Evolutionary conservation across 2,113 vertebrate genomes (phyloP).

Genomic region (Passer domesticus): DNA sequence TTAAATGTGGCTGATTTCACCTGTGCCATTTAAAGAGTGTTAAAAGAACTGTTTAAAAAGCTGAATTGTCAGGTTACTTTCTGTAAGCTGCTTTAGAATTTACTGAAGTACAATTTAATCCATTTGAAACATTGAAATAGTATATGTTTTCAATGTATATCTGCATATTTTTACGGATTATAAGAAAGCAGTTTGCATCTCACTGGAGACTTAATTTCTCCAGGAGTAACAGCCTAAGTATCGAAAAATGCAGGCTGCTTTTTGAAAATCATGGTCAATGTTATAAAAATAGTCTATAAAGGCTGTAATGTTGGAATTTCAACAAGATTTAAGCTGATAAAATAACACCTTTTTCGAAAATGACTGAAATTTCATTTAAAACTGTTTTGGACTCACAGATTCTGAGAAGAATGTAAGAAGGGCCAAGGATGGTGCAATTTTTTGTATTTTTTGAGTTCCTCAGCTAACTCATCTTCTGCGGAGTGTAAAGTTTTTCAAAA

Average conservation of each 20-base stretch:
- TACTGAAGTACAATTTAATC: background rate
- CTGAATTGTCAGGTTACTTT: background rate
- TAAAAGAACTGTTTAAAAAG: background rate
- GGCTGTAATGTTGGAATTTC: background rate
- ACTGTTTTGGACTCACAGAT: background rate
- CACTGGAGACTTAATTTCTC: background rate
- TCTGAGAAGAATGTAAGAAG: background rate
- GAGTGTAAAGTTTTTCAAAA: background rate
- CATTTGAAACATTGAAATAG: background rate
- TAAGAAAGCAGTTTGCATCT: background rate
- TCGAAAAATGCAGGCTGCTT: background rate
- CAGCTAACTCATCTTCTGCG: background rate
- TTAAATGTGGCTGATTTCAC: background rate
- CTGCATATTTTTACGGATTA: background rate
- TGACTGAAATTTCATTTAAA: background rate
- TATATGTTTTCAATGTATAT: background rate
- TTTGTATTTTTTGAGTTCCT: background rate
- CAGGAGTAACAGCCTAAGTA: background rate
- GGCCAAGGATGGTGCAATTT: background rate
- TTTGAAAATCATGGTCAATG: fast-evolving
- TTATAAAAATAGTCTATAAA: background rate
- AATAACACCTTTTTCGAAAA: background rate
- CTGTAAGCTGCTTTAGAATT: background rate
- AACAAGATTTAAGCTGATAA: background rate
- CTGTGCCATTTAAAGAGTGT: background rate